Evolutionary conservation across 2,888 invertebrate species (phyloP).

Genomic region (Apamea sordens): DNA sequence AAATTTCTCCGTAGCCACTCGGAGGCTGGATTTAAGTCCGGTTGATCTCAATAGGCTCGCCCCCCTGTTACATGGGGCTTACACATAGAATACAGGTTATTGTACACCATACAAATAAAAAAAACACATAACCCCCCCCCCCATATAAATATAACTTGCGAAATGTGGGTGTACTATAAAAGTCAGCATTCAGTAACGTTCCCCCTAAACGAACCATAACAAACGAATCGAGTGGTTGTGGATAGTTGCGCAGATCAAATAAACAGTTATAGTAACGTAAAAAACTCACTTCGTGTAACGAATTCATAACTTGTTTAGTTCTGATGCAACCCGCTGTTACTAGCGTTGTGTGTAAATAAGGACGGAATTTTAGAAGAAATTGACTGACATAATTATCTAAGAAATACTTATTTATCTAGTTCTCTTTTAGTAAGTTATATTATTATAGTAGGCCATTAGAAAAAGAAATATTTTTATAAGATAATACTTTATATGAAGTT

Average conservation of each 20-base stretch:
- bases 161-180: too few relatives aligned
- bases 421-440: too few relatives aligned
- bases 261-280: background rate
- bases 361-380: background rate
- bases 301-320: background rate
- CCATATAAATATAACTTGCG: too few relatives aligned
- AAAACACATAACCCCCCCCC: too few relatives aligned
- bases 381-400: conserved; percentile 41
- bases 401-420: conserved; percentile 22
- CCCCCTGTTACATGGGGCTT: too few relatives aligned
- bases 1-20: too few relatives aligned
- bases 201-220: background rate
- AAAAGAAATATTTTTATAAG: background rate
- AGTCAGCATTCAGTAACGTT: too few relatives aligned
- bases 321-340: conserved; percentile 22
- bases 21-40: too few relatives aligned
- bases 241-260: background rate
- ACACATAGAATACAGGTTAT: too few relatives aligned
- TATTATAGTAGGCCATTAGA: background rate
- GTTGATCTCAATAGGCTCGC: too few relatives aligned
- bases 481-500: conserved; percentile 3
- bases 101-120: too few relatives aligned
- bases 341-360: conserved; percentile 4
- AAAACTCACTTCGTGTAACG: background rate
- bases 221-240: background rate